Evolutionary conservation across 2,113 vertebrate genomes (phyloP).

Genomic region (Dipodomys spectabilis): DNA sequence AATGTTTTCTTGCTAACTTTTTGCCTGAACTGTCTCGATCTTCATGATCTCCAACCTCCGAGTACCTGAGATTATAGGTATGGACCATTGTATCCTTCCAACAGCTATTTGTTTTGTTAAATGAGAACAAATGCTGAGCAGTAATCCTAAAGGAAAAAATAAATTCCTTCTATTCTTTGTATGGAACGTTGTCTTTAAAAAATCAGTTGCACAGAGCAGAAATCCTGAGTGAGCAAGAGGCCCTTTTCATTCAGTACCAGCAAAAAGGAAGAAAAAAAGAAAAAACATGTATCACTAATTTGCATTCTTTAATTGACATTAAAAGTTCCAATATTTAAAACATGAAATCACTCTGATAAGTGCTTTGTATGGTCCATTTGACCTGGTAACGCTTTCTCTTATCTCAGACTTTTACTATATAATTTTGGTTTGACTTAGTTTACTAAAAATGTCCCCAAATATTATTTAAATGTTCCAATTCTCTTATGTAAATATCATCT

Average conservation of each 20-base stretch:
- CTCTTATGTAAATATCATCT: neutral
- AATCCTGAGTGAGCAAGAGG: too few relatives aligned
- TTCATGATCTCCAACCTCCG: too few relatives aligned
- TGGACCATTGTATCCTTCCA: constrained; percentile 39
- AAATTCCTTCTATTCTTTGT: neutral
- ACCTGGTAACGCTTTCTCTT: neutral
- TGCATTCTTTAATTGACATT: neutral
- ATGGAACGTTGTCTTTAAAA: neutral
- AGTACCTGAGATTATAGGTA: too few relatives aligned
- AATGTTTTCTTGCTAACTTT: too few relatives aligned
- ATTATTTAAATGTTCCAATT: neutral
- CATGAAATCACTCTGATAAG: neutral
- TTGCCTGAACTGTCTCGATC: too few relatives aligned
- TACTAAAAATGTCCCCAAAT: neutral
- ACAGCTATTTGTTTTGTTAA: constrained; percentile 32
- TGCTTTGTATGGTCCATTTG: neutral
- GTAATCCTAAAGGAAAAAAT: neutral
- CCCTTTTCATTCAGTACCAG: too few relatives aligned
- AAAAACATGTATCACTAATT: neutral
- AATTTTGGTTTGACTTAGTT: neutral
- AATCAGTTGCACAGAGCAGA: too few relatives aligned
- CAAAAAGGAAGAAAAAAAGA: neutral
- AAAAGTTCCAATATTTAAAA: neutral
- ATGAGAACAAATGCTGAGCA: neutral
- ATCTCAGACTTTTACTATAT: neutral